Conservation (phyloP, 2,113 vertebrate genomes). For the Benthochromis sp. region DNA sequence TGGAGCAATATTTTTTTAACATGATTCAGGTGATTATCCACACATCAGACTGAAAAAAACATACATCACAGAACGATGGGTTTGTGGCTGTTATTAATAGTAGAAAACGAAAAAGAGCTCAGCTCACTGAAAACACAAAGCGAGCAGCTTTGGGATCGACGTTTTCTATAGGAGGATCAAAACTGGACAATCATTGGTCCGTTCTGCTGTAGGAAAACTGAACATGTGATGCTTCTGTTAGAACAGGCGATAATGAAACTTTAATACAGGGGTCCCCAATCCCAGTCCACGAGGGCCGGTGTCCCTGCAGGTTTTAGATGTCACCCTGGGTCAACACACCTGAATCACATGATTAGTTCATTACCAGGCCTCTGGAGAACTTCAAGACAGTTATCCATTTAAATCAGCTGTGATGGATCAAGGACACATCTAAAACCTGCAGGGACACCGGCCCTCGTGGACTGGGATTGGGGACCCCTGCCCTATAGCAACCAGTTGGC, state of each 20-base stretch:
- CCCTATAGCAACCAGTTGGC: neutral
- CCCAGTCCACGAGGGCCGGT: neutral
- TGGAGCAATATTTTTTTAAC: neutral
- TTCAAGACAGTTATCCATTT: neutral
- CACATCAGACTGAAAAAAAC: neutral
- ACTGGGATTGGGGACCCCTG: neutral
- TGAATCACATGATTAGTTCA: neutral
- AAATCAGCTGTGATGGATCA: neutral
- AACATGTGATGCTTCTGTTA: neutral
- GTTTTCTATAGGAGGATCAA: neutral
- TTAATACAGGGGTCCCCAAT: neutral
- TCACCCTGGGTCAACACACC: neutral
- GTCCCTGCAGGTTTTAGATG: neutral
- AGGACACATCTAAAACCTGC: neutral
- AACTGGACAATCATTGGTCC: neutral
- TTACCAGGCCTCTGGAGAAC: neutral
- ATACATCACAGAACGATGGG: neutral
- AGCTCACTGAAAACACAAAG: neutral
- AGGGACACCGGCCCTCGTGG: neutral
- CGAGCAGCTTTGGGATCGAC: rapidly evolving
- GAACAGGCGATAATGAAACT: neutral
- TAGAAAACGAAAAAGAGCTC: neutral
- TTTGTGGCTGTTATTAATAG: neutral
- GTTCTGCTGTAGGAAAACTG: neutral
- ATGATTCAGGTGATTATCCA: neutral